Evolutionary conservation across 2,113 vertebrate species (phyloP), one percentile per base, ranked within the genome.

Genomic region (Elgaria multicarinata): DNA sequence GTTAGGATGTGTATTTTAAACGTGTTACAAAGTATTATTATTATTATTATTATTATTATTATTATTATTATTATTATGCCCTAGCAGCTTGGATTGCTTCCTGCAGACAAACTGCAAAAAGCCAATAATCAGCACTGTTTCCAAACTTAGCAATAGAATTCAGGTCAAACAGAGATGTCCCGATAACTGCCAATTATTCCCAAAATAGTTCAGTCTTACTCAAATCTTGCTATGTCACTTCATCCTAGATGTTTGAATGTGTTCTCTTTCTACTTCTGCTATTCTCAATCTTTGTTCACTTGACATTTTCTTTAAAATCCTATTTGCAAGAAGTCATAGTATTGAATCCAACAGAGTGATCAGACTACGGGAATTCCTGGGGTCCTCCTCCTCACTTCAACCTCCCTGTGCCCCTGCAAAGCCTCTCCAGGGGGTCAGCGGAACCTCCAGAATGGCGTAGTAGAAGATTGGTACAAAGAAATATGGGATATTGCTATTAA

Each of bases 121-220:
- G 42, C 20, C 67, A 85, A 55, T n/a, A 44, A 67, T 55, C 44
- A 72, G 14, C 6, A 55, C n/a, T 6, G 6, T n/a, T 36, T 55
- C 50, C 50, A 85, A 74, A 85, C 36, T 74, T 85, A 72, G 50
- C 46, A 85, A 85, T 24, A 74, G 69, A 74, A 85, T 85, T 85
- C 67, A 85, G 67, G 69, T 55, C 69, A 72, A 83, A 72, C 44
- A 85, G 83, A 72, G 31, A 62, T 67, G n/a, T 74, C 46, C 83
- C 13, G 1, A 58, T 46, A 55, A 85, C 31, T 18, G 9, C n/a
- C 83, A 85, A 16, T 85, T 58, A 58, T 31, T 58, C 69, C 83
- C 36, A n/a, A 74, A 72, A 36, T 72, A 85, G 33, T 74, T 1
- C n/a, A 85, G 69, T 3, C 33, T 74, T 39, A 55, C 83, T 58